Percentiles rank a stretch among this genome's conserved stretches.
phyloP scores from a whole-genome alignment of 2,888 invertebrate species.

The Falcaria lacertinaria region DNA sequence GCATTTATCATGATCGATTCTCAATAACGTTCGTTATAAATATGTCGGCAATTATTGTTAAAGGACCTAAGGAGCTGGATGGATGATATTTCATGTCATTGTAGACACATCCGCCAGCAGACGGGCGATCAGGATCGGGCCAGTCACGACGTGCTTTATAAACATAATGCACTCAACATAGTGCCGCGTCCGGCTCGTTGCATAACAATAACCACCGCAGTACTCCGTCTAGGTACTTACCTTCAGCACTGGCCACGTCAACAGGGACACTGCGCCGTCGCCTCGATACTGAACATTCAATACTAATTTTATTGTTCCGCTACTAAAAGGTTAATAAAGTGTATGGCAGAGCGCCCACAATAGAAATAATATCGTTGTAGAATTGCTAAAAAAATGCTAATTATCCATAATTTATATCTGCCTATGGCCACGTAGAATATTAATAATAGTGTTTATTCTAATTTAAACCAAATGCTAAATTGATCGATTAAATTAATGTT shows the following conservation, averaged over 20 bases:
- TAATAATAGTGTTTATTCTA: background rate
- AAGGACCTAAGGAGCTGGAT: constrained; percentile 12
- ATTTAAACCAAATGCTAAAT: too few species aligned
- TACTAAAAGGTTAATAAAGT: constrained; percentile 42
- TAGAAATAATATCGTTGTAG: constrained; percentile 12
- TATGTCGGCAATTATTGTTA: constrained; percentile 3
- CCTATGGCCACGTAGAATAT: background rate
- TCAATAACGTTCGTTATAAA: background rate
- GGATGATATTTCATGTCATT: constrained; percentile 32
- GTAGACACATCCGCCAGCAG: constrained; percentile 42
- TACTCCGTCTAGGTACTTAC: constrained; percentile 46
- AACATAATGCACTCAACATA: constrained; percentile 59
- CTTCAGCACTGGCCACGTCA: too few species aligned
- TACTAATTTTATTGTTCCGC: constrained; percentile 46
- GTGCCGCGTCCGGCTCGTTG: constrained; percentile 69
- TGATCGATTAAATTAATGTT: too few species aligned
- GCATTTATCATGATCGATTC: background rate
- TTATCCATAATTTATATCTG: constrained; percentile 1
- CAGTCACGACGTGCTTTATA: constrained; percentile 52
- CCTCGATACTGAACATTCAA: constrained; percentile 39
- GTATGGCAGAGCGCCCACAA: constrained; percentile 36
- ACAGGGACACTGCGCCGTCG: constrained; percentile 38
- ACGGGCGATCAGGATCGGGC: constrained; percentile 37
- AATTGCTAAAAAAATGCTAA: background rate
- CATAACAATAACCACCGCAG: constrained; percentile 63